phyloP scores from a whole-genome alignment of 2,113 vertebrate species.

The Austrofundulus limnaeus region DNA sequence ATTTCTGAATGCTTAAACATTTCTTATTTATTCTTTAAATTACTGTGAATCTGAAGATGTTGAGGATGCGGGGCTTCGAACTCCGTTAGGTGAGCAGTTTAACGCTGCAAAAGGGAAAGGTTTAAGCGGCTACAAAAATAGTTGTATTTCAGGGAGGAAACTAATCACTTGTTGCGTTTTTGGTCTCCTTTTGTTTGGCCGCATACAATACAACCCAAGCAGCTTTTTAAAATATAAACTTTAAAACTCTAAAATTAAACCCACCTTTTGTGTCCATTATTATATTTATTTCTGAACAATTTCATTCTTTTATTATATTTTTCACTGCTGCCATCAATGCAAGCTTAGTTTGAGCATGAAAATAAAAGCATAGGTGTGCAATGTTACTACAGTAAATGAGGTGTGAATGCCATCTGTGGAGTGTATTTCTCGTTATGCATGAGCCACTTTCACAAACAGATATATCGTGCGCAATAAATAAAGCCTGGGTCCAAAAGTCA shows the following conservation, averaged over 20 bases:
- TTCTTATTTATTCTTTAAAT: neutral
- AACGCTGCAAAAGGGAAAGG: neutral
- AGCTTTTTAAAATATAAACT: constrained; percentile 3
- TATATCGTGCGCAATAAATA: constrained; percentile 49
- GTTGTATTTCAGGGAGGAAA: constrained; percentile 3
- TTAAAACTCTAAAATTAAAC: neutral
- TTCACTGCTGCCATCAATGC: neutral
- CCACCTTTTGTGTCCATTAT: constrained; percentile 6
- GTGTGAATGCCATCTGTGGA: constrained; percentile 3
- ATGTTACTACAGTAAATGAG: neutral
- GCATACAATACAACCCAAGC: neutral
- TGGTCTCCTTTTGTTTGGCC: constrained; percentile 8
- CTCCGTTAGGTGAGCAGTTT: neutral
- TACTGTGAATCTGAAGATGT: neutral
- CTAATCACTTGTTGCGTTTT: constrained; percentile 8
- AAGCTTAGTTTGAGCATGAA: neutral
- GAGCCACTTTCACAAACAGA: constrained; percentile 9
- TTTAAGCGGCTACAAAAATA: constrained; percentile 1
- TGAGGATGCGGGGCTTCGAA: neutral
- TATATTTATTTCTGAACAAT: neutral
- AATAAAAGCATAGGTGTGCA: neutral
- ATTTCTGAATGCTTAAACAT: constrained; percentile 6
- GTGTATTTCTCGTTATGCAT: constrained; percentile 2
- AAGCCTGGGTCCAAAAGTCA: constrained; percentile 59
- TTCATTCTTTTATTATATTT: constrained; percentile 5